These are phyloP conservation scores for Platysternon megacephalum DNA, from an alignment of 2,113 vertebrate species.

Conservation along the genomic window DNA sequence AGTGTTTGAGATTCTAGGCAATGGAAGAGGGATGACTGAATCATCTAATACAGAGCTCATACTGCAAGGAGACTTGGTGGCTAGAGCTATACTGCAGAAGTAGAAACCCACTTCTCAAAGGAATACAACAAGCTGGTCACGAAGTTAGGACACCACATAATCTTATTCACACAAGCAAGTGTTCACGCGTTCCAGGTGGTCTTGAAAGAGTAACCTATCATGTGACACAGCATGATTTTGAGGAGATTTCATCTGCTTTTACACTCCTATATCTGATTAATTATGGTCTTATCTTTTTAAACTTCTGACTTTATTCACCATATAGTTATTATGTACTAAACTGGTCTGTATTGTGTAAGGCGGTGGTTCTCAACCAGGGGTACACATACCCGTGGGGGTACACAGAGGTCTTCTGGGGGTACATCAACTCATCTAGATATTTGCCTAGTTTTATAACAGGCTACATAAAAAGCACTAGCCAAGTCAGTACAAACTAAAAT, in stretches of 20 bases:
- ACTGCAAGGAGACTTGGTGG: background rate
- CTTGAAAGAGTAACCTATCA: background rate
- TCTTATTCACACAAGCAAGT: background rate
- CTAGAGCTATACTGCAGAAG: background rate
- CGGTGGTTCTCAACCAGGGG: too few species aligned
- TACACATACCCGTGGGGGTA: too few species aligned
- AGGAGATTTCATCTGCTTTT: background rate
- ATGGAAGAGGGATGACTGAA: background rate
- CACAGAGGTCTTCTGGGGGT: too few species aligned
- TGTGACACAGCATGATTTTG: background rate
- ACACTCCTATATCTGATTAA: background rate
- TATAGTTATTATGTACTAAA: background rate
- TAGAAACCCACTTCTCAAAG: background rate
- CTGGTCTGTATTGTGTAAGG: background rate
- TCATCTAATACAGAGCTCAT: background rate
- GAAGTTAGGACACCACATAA: background rate
- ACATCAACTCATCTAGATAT: too few species aligned
- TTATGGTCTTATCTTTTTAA: background rate
- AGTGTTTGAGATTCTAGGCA: background rate
- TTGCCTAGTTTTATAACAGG: too few species aligned
- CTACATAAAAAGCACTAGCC: too few species aligned
- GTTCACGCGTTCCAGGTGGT: background rate
- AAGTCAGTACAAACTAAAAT: too few species aligned
- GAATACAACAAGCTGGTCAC: background rate
- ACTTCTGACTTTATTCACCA: background rate